Base-by-base conservation (phyloP, 2,113 vertebrate genomes). In the Saimiri boliviensis region DNA sequence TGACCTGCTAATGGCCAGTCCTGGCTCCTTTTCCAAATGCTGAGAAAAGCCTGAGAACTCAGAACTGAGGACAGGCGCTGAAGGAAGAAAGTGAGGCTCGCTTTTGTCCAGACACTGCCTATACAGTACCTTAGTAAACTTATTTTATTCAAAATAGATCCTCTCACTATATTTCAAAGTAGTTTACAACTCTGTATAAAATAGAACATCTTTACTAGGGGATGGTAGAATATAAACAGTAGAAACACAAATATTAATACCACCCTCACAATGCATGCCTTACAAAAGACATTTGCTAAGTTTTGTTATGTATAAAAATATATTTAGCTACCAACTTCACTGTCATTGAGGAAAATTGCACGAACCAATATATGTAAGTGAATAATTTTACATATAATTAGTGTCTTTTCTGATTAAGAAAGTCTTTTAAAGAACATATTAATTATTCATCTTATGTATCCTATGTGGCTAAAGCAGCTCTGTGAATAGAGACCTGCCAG, bases 61-160 rank as follows among this genome's bases (percentile, higher is more conserved):
- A 0, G 30, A 58, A 94, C 95, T 52, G 80, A 96, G 97, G 96
- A 96, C 93, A 96, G 96, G 74, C 82, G 47, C 17, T 1, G 77
- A 91, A 93, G 90, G 95, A 97, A 98, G 96, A 93, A 95, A 97
- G 97, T 95, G 97, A 96, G 97, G 96, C 97, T 90, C 96, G 97
- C 94, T 98, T 98, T 98, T 98, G 97, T 98, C 89, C 17, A 73
- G 73, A 96, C 56, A 92, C 70, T 96, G 97, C 97, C 92, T 96
- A 5, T 27, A 23, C 20, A 70, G n/a, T 52, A 71, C 37, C 40
- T 63, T 35, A 1, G 13, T 81, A 93, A 91, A 63, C 84, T 98
- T 98, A 86, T 88, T 98, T 95, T 96, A 95, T 98, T 98, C 98
- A 91, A 98, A 98, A 93, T 98, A 97, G 94, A 94, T 86, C 91